Conservation (phyloP, 2,888 invertebrate genomes). For the Lymantria dispar region DNA sequence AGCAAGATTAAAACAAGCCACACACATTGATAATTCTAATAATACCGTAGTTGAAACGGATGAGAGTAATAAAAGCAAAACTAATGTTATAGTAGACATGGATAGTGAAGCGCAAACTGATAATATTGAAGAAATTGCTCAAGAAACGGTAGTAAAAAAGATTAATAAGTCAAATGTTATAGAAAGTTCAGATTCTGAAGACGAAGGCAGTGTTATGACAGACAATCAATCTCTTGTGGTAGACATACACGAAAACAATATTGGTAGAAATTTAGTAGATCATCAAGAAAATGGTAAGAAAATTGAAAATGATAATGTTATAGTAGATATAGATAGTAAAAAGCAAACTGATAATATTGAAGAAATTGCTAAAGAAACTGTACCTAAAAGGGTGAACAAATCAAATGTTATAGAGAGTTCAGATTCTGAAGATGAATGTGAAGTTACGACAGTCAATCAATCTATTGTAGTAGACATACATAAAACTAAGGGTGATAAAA, state of each 20-base stretch:
- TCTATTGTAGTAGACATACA: slow-evolving; percentile 39
- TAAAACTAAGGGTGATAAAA: slow-evolving; percentile 23
- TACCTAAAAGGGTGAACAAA: slow-evolving; percentile 7
- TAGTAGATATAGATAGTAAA: too few relatives aligned
- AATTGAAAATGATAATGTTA: slow-evolving; percentile 1
- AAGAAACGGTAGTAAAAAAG: neutral
- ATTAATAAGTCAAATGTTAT: slow-evolving; percentile 15
- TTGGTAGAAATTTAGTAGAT: slow-evolving; percentile 25
- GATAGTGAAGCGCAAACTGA: too few relatives aligned
- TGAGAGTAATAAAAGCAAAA: slow-evolving; percentile 7
- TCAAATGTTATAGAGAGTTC: slow-evolving; percentile 26
- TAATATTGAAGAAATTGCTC: slow-evolving; percentile 4
- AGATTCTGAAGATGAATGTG: slow-evolving; percentile 43
- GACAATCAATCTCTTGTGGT: slow-evolving; percentile 36
- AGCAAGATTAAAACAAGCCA: slow-evolving; percentile 67
- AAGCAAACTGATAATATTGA: neutral
- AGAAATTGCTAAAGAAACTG: slow-evolving; percentile 1
- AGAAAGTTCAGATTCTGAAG: slow-evolving; percentile 39
- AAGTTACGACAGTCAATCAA: slow-evolving; percentile 32
- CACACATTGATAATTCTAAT: neutral
- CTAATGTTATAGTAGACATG: neutral
- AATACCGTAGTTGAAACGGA: slow-evolving; percentile 1
- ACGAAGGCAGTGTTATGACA: slow-evolving; percentile 34
- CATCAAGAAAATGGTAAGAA: neutral
- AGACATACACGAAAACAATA: slow-evolving; percentile 31